Percentiles rank a stretch among this genome's conserved stretches.
Evolutionary conservation across 2,797 vertebrate genomes (phyloP).

Genomic region (Vireo griseus): DNA sequence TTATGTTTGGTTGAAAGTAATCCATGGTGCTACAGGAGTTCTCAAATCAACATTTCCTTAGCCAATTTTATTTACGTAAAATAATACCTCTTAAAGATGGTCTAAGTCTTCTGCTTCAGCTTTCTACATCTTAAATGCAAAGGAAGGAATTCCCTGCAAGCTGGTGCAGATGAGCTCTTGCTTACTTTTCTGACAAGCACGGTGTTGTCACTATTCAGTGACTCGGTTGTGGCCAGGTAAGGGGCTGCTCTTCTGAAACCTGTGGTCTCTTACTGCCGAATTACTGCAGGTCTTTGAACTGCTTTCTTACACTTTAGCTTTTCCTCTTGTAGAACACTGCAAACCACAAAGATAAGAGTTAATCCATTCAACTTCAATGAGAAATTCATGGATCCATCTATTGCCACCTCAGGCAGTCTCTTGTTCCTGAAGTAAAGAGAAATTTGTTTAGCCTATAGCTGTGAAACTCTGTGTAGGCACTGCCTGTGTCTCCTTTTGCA

Average conservation of each 20-base stretch:
- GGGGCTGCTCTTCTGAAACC: neutral
- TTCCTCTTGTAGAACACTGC: neutral
- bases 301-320: neutral
- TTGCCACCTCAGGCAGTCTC: neutral
- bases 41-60: neutral
- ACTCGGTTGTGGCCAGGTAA: neutral
- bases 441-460: neutral
- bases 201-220: fast-evolving
- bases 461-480: neutral
- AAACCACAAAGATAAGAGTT: neutral
- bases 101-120: neutral
- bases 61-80: neutral
- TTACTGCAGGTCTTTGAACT: neutral
- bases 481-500: neutral
- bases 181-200: neutral
- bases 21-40: neutral
- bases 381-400: neutral
- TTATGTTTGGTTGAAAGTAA: neutral
- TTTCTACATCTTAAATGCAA: neutral
- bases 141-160: neutral
- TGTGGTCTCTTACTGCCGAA: neutral
- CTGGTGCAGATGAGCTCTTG: neutral
- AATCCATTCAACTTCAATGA: neutral
- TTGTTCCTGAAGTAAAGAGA: neutral
- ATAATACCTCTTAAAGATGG: neutral